phyloP scores from a whole-genome alignment of 2,797 vertebrate genomes.

The Capromys pilorides region DNA sequence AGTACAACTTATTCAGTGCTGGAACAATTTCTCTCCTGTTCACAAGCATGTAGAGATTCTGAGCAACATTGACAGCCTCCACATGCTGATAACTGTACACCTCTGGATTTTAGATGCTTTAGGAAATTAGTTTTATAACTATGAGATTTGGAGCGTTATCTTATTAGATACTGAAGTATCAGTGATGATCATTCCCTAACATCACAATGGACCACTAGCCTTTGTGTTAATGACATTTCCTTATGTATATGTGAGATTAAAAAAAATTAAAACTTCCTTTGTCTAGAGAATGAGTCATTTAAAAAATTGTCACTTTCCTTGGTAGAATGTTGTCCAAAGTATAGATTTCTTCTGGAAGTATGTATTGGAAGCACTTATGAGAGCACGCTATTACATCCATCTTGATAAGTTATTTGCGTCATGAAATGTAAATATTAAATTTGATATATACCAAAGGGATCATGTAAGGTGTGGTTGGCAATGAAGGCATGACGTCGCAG shows the following conservation, averaged over 20 bases:
- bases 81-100: conserved; percentile 15
- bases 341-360: conserved; percentile 31
- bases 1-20: conserved; percentile 26
- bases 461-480: neutral
- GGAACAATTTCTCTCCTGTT: conserved; percentile 26
- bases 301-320: conserved; percentile 46
- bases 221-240: conserved; percentile 47
- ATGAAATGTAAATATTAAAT: neutral
- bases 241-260: neutral
- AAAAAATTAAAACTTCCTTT: neutral
- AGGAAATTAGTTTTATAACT: conserved; percentile 44
- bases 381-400: neutral
- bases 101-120: conserved; percentile 56
- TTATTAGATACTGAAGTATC: conserved; percentile 42
- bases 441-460: neutral
- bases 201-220: neutral
- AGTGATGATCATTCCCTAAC: neutral
- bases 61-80: conserved; percentile 12
- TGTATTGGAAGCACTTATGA: conserved; percentile 3
- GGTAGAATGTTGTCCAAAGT: neutral
- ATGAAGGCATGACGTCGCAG: neutral
- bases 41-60: conserved; percentile 32
- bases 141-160: neutral
- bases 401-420: neutral
- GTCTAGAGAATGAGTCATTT: conserved; percentile 19